Percentiles rank a stretch among this genome's conserved stretches.
These are phyloP conservation scores for Campylomormyrus numenius DNA, from an alignment of 2,113 vertebrate genomes.

Conservation along the genomic window DNA sequence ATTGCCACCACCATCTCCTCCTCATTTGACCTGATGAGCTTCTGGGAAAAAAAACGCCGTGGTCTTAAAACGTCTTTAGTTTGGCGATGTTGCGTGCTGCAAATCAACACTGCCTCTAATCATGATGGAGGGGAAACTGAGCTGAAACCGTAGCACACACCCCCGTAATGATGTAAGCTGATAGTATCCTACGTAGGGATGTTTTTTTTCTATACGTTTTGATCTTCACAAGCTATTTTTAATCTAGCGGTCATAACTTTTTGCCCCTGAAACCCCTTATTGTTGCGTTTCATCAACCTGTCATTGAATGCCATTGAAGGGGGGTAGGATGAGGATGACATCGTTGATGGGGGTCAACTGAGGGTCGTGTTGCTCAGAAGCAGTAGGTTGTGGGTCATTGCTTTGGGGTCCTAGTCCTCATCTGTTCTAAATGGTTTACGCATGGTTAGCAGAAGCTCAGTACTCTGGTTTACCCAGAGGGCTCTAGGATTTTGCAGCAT, in stretches of 20 bases:
- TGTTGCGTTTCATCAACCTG: not conserved
- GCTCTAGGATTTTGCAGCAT: not conserved
- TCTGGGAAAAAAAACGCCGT: not conserved
- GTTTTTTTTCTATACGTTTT: not conserved
- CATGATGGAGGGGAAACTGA: not conserved
- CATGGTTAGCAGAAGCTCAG: not conserved
- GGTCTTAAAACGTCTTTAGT: not conserved
- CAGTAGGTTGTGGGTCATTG: not conserved
- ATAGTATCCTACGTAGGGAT: not conserved
- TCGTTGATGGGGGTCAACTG: not conserved
- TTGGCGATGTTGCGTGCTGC: not conserved
- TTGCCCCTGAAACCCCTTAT: not conserved
- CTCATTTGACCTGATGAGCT: not conserved
- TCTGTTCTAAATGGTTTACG: slow-evolving; percentile 6
- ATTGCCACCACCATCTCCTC: not conserved
- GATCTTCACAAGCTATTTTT: not conserved
- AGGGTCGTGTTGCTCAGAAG: not conserved
- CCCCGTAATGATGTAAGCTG: not conserved
- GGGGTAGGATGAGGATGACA: not conserved
- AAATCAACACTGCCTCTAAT: not conserved
- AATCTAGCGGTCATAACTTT: not conserved
- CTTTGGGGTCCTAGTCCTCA: not conserved
- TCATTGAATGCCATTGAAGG: not conserved
- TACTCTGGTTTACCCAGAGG: not conserved
- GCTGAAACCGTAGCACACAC: not conserved